Percentiles rank a stretch among this genome's conserved stretches.
These are phyloP conservation scores for Fukomys damarensis DNA, from an alignment of 2,113 vertebrate genomes.

Conservation along the genomic window DNA sequence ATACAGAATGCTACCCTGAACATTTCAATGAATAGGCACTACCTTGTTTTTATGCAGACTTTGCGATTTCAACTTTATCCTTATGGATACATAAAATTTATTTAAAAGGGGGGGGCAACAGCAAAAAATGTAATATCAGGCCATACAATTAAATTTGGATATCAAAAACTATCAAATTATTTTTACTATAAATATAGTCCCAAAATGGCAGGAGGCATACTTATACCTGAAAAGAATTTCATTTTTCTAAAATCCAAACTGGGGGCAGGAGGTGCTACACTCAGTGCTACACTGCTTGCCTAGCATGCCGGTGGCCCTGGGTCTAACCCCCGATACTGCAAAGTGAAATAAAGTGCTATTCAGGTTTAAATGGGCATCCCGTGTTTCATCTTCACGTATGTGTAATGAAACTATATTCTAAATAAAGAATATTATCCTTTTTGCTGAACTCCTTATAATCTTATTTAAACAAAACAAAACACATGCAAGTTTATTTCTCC, in stretches of 20 bases:
- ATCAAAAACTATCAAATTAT: neutral
- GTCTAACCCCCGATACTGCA: neutral
- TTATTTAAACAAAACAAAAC: constrained; percentile 42
- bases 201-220: neutral
- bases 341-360: neutral
- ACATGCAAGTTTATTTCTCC: neutral
- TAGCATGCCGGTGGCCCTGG: neutral
- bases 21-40: constrained; percentile 31
- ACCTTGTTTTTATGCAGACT: neutral
- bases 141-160: constrained; percentile 26
- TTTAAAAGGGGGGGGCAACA: neutral
- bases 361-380: neutral
- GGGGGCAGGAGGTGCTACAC: neutral
- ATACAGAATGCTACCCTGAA: neutral
- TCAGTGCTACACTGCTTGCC: neutral
- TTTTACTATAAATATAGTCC: neutral
- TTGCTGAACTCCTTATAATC: constrained; percentile 12
- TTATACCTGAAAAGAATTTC: constrained; percentile 16
- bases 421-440: constrained; percentile 45
- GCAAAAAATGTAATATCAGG: neutral
- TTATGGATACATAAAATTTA: constrained; percentile 2
- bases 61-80: neutral
- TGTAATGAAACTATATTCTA: constrained; percentile 31
- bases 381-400: neutral
- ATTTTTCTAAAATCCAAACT: constrained; percentile 21